A percentile compares a stretch with the other conserved stretches of the same genome.
phyloP scores from a whole-genome alignment of 2,888 invertebrate species.

The Sminthurinus aureus region DNA sequence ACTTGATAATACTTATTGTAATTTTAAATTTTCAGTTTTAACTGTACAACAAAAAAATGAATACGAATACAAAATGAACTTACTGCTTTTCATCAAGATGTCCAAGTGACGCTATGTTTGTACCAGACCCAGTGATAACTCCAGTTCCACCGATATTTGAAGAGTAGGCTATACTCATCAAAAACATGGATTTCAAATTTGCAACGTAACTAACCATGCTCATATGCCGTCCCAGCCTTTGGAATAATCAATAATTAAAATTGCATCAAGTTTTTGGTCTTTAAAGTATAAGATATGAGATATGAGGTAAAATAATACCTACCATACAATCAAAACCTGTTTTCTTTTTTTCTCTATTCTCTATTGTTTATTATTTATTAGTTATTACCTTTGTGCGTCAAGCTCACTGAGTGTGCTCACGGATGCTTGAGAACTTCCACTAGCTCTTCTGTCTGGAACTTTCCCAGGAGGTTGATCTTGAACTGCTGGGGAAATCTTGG shows the following conservation, averaged over 20 bases:
- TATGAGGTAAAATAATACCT: too few species aligned
- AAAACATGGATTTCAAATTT: slow-evolving; percentile 15
- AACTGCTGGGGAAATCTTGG: too few species aligned
- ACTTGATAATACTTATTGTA: not conserved
- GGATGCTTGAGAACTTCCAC: too few species aligned
- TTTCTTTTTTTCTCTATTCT: too few species aligned
- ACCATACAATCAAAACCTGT: too few species aligned
- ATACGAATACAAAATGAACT: not conserved
- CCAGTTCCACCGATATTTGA: slow-evolving; percentile 26
- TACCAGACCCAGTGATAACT: slow-evolving; percentile 14
- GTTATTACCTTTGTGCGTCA: too few species aligned
- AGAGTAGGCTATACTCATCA: not conserved
- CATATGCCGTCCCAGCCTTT: not conserved
- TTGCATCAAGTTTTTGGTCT: too few species aligned
- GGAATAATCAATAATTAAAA: slow-evolving; percentile 5
- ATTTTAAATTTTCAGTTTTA: not conserved
- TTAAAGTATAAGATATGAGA: too few species aligned
- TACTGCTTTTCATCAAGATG: not conserved
- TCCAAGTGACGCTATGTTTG: slow-evolving; percentile 9
- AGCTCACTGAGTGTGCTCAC: too few species aligned
- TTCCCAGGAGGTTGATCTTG: too few species aligned
- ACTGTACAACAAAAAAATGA: not conserved
- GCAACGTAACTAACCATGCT: not conserved
- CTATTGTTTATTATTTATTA: too few species aligned
- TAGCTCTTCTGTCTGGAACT: too few species aligned